Evolutionary conservation across 92 coral and sea anemone species (phyloP), one percentile per base, ranked within the genome.

Genomic region (Umimayanthus chanpuru): DNA sequence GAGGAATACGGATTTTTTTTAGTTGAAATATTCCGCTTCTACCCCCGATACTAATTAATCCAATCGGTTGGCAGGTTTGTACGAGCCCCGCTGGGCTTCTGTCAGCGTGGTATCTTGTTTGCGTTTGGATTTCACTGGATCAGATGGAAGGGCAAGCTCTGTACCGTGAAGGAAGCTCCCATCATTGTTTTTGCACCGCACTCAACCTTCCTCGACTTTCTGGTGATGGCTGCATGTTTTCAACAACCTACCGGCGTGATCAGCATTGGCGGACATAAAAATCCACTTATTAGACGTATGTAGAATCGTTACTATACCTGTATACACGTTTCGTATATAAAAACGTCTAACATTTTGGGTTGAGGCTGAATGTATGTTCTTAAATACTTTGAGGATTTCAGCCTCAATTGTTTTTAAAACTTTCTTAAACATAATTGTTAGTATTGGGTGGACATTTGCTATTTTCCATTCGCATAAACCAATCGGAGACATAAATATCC

Each of bases 141-240:
- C 39, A 39, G 14, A 11, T 73, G 77, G 77, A 73, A 73, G 26
- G 77, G 77, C n/a, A 73, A 73, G 36, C 77, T 73, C 4, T 14
- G 41, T 32, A 32, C 36, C 20, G 41, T 20, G 21, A 21, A 73
- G 23, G 23, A 73, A 14, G 77, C 77, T 73, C 77, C 77, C 3
- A 73, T 73, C 43, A 32, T 73, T 12, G 77, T 32, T 14, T 73
- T 73, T 73, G 77, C 77, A 73, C 77, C 77, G 77, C 77, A 73
- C 77, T 36, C 77, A 4, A 73, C 77, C 1, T 73, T 73, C 43
- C 77, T 73, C 11, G 77, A 73, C 44, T 73, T 73, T 15, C 77
- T 73, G 39, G 43, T 73, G 20, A 73, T 73, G 77, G 44, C 47
- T 3, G 39, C 77, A 2, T 73, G 7, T 73, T 73, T 73, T 32